Evolutionary conservation across 2,888 invertebrate species (phyloP).

Genomic region (Podotricha telesiphe): DNA sequence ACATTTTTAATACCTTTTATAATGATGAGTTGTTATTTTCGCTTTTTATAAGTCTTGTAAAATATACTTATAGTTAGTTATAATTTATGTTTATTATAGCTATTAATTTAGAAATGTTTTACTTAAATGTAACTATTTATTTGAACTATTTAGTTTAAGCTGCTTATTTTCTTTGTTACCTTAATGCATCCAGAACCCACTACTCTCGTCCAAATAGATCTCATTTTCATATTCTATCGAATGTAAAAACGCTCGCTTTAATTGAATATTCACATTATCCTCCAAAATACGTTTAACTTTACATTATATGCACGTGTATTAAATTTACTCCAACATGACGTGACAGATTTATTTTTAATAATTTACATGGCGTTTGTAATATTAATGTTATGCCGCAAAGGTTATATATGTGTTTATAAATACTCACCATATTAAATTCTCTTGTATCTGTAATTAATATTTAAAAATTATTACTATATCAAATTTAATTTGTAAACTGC

Average conservation of each 20-base stretch:
- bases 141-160: too few species aligned
- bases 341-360: conserved; percentile 36
- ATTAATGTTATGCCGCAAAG: conserved; percentile 36
- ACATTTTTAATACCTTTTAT: too few species aligned
- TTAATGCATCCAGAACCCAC: conserved; percentile 49
- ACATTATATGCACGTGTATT: conserved; percentile 30
- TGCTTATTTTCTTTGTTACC: conserved; percentile 30
- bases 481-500: conserved; percentile 40
- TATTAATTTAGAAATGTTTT: too few species aligned
- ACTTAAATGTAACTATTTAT: too few species aligned
- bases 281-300: conserved; percentile 30
- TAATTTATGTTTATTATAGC: too few species aligned
- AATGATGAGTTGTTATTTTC: too few species aligned
- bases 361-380: conserved; percentile 15
- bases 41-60: too few species aligned
- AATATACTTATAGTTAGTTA: too few species aligned
- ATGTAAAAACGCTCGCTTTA: not conserved
- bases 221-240: conserved; percentile 52
- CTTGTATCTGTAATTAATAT: not conserved
- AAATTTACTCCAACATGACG: conserved; percentile 37
- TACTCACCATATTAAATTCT: conserved; percentile 45
- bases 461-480: not conserved
- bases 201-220: conserved; percentile 67
- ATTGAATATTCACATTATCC: conserved; percentile 25
- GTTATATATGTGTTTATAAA: conserved; percentile 39